phyloP scores from a whole-genome alignment of 2,797 vertebrate species.

The Coranthus polyacanthus region DNA sequence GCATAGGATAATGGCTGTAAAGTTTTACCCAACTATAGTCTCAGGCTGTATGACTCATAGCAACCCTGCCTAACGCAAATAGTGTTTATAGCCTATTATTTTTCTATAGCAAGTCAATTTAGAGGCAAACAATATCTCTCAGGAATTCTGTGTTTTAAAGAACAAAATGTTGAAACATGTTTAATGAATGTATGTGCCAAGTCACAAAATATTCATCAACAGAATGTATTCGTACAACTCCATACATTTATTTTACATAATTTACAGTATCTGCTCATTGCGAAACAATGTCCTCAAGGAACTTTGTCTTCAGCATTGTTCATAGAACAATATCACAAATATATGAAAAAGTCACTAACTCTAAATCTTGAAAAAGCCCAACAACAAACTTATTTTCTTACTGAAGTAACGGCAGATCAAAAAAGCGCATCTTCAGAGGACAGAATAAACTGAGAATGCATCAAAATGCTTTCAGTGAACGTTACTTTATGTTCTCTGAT shows the following conservation, averaged over 20 bases:
- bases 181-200: neutral
- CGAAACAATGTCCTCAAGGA: neutral
- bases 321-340: too few relatives aligned
- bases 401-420: constrained; percentile 48
- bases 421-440: constrained; percentile 48
- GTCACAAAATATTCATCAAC: constrained; percentile 8
- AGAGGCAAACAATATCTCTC: neutral
- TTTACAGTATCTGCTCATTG: too few relatives aligned
- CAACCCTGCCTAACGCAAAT: too few relatives aligned
- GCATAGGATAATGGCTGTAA: neutral
- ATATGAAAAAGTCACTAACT: too few relatives aligned
- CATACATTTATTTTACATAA: too few relatives aligned
- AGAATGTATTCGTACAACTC: too few relatives aligned
- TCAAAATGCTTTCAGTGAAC: constrained; percentile 11
- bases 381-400: constrained; percentile 25
- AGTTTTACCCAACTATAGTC: neutral
- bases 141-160: constrained; percentile 6
- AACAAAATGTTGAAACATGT: neutral
- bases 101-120: neutral
- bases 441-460: constrained; percentile 31
- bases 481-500: constrained; percentile 38
- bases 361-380: constrained; percentile 9
- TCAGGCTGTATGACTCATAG: neutral
- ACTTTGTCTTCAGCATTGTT: neutral
- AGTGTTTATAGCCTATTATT: neutral